phyloP scores from a whole-genome alignment of 2,888 invertebrate genomes.

The Andricus quercusramuli region DNA sequence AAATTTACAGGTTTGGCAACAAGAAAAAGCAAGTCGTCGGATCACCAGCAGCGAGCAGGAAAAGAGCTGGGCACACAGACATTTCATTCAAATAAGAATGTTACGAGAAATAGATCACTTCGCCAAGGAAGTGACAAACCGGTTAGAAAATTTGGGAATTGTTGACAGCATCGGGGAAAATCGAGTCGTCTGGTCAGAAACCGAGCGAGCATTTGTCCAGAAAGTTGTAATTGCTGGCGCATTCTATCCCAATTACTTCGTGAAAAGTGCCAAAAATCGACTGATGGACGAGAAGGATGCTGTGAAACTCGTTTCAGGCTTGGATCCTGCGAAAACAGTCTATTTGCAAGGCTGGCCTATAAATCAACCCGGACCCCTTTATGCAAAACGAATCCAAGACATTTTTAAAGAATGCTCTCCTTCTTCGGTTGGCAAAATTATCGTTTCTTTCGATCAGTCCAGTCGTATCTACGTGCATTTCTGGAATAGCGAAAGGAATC shows the following conservation, averaged over 20 bases:
- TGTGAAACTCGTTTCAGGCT: slow-evolving; percentile 84
- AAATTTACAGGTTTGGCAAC: slow-evolving; percentile 86
- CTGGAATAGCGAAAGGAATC: slow-evolving; percentile 75
- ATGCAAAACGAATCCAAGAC: slow-evolving; percentile 84
- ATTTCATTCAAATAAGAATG: slow-evolving; percentile 86
- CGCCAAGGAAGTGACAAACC: slow-evolving; percentile 84
- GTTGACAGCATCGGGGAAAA: slow-evolving; percentile 79
- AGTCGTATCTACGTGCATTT: slow-evolving; percentile 87
- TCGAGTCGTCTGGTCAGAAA: slow-evolving; percentile 77
- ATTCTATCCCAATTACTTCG: slow-evolving; percentile 96
- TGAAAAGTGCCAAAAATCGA: slow-evolving; percentile 80
- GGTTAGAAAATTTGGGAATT: slow-evolving; percentile 84
- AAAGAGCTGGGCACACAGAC: slow-evolving; percentile 84
- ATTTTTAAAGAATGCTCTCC: slow-evolving; percentile 79
- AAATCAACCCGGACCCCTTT: slow-evolving; percentile 86
- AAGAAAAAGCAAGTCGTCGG: slow-evolving; percentile 81
- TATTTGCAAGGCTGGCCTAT: slow-evolving; percentile 80
- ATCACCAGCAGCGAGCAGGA: slow-evolving; percentile 80
- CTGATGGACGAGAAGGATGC: slow-evolving; percentile 80
- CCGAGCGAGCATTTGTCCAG: slow-evolving; percentile 83
- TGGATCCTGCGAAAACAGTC: slow-evolving; percentile 89
- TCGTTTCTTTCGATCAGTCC: slow-evolving; percentile 78
- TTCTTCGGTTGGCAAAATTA: slow-evolving; percentile 64
- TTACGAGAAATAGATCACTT: slow-evolving; percentile 87
- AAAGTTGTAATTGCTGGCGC: slow-evolving; percentile 91